These are phyloP conservation scores for Onychomys leucogaster DNA, from an alignment of 2,797 vertebrate genomes.

Conservation along the genomic window DNA sequence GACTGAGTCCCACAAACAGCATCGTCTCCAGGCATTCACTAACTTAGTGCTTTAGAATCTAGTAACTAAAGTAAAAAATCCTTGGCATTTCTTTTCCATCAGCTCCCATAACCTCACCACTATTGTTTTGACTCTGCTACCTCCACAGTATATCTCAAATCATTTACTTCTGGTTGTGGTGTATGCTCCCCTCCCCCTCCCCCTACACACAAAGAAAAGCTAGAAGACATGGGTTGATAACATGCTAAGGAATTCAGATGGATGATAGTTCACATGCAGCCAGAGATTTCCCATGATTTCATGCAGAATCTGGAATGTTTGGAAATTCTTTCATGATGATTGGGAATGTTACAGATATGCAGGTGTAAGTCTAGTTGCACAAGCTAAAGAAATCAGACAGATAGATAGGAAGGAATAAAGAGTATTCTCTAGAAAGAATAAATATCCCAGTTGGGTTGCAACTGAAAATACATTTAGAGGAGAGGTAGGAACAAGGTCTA, in stretches of 20 bases:
- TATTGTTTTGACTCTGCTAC: background rate
- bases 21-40: background rate
- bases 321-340: background rate
- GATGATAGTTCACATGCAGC: background rate
- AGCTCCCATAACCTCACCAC: background rate
- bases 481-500: slow-evolving; percentile 73
- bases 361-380: background rate
- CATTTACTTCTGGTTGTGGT: background rate
- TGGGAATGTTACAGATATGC: background rate
- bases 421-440: slow-evolving; percentile 29
- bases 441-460: slow-evolving; percentile 51
- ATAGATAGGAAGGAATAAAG: background rate
- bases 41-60: background rate
- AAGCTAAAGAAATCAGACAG: background rate
- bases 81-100: background rate
- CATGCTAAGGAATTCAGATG: background rate
- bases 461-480: slow-evolving; percentile 69
- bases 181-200: background rate
- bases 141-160: background rate
- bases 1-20: background rate
- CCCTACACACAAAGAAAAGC: background rate
- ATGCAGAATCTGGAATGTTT: background rate
- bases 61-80: background rate
- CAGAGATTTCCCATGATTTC: background rate
- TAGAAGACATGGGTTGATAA: background rate